These are phyloP conservation scores for Elgaria multicarinata DNA, from an alignment of 2,113 vertebrate genomes.

Conservation along the genomic window DNA sequence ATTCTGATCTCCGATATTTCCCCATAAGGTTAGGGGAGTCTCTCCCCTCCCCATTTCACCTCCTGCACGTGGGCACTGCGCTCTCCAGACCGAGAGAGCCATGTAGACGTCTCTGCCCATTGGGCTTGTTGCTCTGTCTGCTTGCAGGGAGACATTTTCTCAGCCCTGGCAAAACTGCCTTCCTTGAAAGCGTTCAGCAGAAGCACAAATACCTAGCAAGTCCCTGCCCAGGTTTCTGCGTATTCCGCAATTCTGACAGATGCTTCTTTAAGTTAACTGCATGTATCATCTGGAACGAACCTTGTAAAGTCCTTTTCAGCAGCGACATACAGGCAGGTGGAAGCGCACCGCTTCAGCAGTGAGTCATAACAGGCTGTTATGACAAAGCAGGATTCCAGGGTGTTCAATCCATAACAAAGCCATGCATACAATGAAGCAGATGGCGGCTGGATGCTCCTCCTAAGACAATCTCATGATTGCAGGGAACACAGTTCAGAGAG, in stretches of 20 bases:
- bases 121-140: neutral
- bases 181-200: too few relatives aligned
- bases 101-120: neutral
- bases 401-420: slow-evolving; percentile 45
- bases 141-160: neutral
- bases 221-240: slow-evolving; percentile 5
- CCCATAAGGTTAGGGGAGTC: neutral
- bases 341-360: slow-evolving; percentile 37
- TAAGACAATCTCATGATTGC: slow-evolving; percentile 26
- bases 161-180: neutral
- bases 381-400: slow-evolving; percentile 38
- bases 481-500: slow-evolving; percentile 31
- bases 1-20: neutral
- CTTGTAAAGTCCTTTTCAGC: slow-evolving; percentile 33
- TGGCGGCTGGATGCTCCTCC: slow-evolving; percentile 31
- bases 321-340: slow-evolving; percentile 36
- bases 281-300: slow-evolving; percentile 17
- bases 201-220: too few relatives aligned
- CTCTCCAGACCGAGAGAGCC: neutral
- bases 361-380: slow-evolving; percentile 50
- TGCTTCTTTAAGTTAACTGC: slow-evolving; percentile 3
- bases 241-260: slow-evolving; percentile 28
- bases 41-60: neutral
- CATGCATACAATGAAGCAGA: slow-evolving; percentile 50
- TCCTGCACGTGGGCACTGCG: neutral